Evolutionary conservation across 2,113 vertebrate genomes (phyloP).

Genomic region (Burhinus bistriatus): DNA sequence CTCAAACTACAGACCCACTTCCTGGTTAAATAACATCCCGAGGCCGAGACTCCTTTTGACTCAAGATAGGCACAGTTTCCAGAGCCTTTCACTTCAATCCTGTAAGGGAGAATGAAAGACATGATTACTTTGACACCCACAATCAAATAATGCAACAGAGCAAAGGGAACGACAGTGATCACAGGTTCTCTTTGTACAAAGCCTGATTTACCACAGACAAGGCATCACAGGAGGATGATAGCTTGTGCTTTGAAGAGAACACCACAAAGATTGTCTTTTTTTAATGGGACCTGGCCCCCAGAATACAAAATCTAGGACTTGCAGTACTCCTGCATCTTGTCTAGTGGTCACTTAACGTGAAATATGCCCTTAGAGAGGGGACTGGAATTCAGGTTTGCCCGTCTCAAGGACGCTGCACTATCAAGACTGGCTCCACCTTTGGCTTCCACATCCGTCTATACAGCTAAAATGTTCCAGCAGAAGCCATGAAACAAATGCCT

Average conservation of each 20-base stretch:
- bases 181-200: neutral
- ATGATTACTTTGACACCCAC: neutral
- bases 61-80: conserved; percentile 52
- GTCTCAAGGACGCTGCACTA: neutral
- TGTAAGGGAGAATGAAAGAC: neutral
- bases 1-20: conserved; percentile 49
- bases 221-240: neutral
- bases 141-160: neutral
- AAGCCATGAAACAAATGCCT: neutral
- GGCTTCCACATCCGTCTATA: neutral
- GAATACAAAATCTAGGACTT: neutral
- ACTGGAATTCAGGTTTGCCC: neutral
- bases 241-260: neutral
- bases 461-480: neutral
- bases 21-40: conserved; percentile 53
- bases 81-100: conserved; percentile 47
- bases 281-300: neutral
- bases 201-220: neutral
- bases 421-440: neutral
- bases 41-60: conserved; percentile 26
- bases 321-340: neutral
- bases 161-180: neutral
- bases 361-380: neutral
- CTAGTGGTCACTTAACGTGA: neutral
- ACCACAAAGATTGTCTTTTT: neutral